Evolutionary conservation across 1,140 invertebrate species (phyloP).

Genomic region (Neodiprion fabricii): DNA sequence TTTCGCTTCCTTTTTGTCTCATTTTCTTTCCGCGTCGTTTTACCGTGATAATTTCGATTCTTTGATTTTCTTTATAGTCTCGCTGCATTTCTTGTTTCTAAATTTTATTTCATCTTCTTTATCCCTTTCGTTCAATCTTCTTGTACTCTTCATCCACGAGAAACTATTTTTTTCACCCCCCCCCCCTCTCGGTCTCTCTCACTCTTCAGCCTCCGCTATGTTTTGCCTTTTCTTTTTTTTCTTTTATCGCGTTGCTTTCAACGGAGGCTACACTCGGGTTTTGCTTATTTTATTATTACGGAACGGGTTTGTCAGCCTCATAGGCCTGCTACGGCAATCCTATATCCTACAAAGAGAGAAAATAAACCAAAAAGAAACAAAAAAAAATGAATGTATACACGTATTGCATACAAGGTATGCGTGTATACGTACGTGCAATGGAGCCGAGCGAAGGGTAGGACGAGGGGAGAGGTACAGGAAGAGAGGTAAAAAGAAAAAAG

Average conservation of each 20-base stretch:
- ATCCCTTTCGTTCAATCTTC: constrained; percentile 13
- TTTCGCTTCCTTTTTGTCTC: constrained; percentile 29
- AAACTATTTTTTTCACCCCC: constrained; percentile 37
- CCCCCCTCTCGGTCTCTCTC: constrained; percentile 22
- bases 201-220: background rate
- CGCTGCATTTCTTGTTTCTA: constrained; percentile 36
- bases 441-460: too few relatives aligned
- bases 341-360: too few relatives aligned
- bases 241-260: constrained; percentile 10
- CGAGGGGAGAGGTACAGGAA: too few relatives aligned
- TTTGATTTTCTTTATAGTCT: constrained; percentile 23
- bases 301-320: constrained; percentile 47
- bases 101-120: constrained; percentile 17
- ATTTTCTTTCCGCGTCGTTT: too few relatives aligned
- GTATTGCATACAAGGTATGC: too few relatives aligned
- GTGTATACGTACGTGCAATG: too few relatives aligned
- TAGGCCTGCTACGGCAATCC: constrained; percentile 4
- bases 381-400: too few relatives aligned
- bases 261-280: constrained; percentile 18
- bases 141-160: constrained; percentile 34
- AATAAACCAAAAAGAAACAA: too few relatives aligned
- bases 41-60: too few relatives aligned
- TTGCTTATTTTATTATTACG: constrained; percentile 53
- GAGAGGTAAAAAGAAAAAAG: too few relatives aligned
- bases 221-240: background rate